Evolutionary conservation across 2,888 invertebrate genomes (phyloP), one percentile per base, ranked within the genome.

Genomic region (Drosophila paranaensis): DNA sequence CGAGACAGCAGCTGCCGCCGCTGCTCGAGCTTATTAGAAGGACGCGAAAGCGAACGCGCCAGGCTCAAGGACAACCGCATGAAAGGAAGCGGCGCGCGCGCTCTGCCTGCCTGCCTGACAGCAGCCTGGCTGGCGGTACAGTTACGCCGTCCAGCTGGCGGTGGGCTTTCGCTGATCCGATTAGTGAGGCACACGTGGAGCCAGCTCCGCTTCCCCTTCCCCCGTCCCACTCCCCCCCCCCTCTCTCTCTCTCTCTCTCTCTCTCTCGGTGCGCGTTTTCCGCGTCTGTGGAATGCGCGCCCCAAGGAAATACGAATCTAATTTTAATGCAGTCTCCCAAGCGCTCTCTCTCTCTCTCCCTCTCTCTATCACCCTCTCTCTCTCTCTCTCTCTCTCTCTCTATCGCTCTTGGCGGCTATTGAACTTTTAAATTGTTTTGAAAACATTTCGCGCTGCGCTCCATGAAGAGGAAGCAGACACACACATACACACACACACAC

Each of bases 391-490:
- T 5, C 30, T 20, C 30, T 16, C 39, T 25, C n/a, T 6, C 43
- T 30, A 42, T 27, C 37, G 13, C 40, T 35, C 51, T 14, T 27
- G 4, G 40, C 74, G 80, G 88, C 78, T 84, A 75, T 84, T 84
- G 87, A 87, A 84, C 85, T 80, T 84, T 79, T 42, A 16, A 81
- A 74, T 86, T 77, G 79, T 82, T 82, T 74, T 70, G 43, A 79
- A 77, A 74, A 65, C 37, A 45, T 64, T 75, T 75, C 60, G 43
- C 56, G 64, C 71, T 37, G 57, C 71, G 13, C 76, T 79, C 56
- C 76, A 78, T 66, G 74, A 35, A 43, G 56, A 48, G 35, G 27
- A 10, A 33, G 55, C 37, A 39, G 6, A 46, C 45, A 14, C 13
- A 25, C 13, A 25, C 43, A 33, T 20, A 58, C 67, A 62, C 48